phyloP scores from a whole-genome alignment of 1,140 invertebrate genomes.

The Sitophilus oryzae region DNA sequence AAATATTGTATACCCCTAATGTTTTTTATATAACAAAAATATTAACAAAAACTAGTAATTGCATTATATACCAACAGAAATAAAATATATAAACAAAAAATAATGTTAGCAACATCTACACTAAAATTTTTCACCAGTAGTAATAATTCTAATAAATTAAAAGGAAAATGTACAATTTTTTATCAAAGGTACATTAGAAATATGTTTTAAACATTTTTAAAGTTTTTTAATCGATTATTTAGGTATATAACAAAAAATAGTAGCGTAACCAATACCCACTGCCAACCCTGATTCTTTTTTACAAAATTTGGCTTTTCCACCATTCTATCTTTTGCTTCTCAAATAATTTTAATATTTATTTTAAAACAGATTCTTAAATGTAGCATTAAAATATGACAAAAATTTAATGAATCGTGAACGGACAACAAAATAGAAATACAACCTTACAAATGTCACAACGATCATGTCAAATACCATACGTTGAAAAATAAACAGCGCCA shows the following conservation, averaged over 20 bases:
- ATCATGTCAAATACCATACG: too few species aligned
- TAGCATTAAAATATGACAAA: too few species aligned
- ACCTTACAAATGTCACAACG: too few species aligned
- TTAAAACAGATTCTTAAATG: neutral
- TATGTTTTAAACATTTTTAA: constrained; percentile 37
- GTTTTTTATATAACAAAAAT: constrained; percentile 32
- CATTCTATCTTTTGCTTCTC: constrained; percentile 20
- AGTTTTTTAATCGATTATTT: constrained; percentile 29
- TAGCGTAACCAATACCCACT: constrained; percentile 39
- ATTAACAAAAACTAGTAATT: constrained; percentile 36
- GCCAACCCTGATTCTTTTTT: constrained; percentile 35
- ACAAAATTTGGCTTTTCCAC: constrained; percentile 36
- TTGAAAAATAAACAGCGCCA: too few species aligned
- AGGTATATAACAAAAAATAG: constrained; percentile 33
- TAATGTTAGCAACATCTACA: constrained; percentile 39
- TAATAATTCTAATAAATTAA: constrained; percentile 39
- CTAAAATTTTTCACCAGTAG: constrained; percentile 40
- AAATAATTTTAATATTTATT: neutral
- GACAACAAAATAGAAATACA: too few species aligned
- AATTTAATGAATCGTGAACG: too few species aligned
- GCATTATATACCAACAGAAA: constrained; percentile 38
- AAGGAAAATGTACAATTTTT: constrained; percentile 38
- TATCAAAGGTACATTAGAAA: constrained; percentile 36
- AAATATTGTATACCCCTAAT: constrained; percentile 26
- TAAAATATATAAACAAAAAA: constrained; percentile 43